Evolutionary conservation across 92 coral and sea anemone genomes (phyloP), one percentile per base, ranked within the genome.

Genomic region (Epizoanthus rinbou): DNA sequence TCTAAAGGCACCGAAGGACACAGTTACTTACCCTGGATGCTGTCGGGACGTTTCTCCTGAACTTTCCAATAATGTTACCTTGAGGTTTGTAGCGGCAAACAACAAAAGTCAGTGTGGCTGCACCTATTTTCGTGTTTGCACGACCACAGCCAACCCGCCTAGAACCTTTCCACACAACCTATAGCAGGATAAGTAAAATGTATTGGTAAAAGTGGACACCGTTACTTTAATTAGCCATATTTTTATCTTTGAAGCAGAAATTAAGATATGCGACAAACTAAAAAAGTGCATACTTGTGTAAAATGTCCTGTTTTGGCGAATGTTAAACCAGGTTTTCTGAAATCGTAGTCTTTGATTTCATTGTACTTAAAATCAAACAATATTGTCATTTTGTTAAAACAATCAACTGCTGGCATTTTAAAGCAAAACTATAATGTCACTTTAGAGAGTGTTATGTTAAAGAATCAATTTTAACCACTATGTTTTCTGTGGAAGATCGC

Each of bases 271-370:
- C 19, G 25, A 64, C 69, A 58, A 58, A n/a, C 17, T 17, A 6
- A 17, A 18, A 58, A 18, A 1, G 64, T 3, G 1, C 64, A 28
- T 28, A 81, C 86, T 66, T 87, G 90, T 14, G 90, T 87, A 33
- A 87, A 87, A 57, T 87, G 90, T 56, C 86, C 90, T 15, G 90
- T 87, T 81, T 87, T 19, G 81, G 31, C 31, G 83, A 73, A 57
- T 80, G n/a, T n/a, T n/a, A n/a, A 87, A 24, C 82, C 43, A 14
- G 86, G 90, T 23, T 50, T 74, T 50, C 56, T 76, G 74, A 74
- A 87, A 33, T 80, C 50, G 53, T 87, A 87, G 54, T 87, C 86
- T 45, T 87, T 87, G 50, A 87, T 67, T 43, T 87, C 90, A 75
- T 81, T 75, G 80, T 87, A 87, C 90, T 83, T 75, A 28, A 31